phyloP scores from a whole-genome alignment of 2,888 invertebrate species.

The Hydrotaea diabolus region DNA sequence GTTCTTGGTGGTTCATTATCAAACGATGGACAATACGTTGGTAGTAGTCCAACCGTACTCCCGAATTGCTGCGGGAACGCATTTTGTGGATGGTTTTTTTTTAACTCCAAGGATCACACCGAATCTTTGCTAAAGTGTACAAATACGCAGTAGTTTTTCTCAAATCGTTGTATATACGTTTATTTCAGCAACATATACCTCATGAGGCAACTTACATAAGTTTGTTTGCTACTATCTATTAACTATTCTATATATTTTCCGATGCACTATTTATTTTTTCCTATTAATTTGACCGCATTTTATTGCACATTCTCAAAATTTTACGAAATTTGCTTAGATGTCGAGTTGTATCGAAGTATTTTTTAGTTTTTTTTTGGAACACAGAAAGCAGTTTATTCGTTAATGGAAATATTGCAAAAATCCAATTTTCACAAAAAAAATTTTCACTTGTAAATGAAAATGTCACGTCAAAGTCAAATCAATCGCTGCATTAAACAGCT shows the following conservation, averaged over 20 bases:
- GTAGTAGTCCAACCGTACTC: conserved; percentile 97
- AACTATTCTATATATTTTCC: neutral
- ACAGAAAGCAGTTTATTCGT: too few relatives aligned
- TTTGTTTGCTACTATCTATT: neutral
- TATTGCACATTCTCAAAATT: conserved; percentile 14
- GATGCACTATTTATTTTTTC: neutral
- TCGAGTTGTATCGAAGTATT: too few relatives aligned
- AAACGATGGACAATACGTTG: conserved; percentile 96
- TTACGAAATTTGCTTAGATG: neutral
- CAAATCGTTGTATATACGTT: neutral
- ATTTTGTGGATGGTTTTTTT: conserved; percentile 82
- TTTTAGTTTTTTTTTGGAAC: too few relatives aligned
- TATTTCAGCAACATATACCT: neutral
- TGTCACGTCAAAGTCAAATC: conserved; percentile 80
- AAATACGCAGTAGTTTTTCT: neutral
- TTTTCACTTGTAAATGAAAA: conserved; percentile 67
- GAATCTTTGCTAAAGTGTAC: neutral
- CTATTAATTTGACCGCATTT: neutral
- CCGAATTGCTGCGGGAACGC: conserved; percentile 94
- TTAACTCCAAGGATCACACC: neutral
- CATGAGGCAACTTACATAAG: conserved; percentile 65
- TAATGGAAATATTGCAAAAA: neutral
- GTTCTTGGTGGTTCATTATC: conserved; percentile 96
- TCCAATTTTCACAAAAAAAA: conserved; percentile 26
- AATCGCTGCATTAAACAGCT: conserved; percentile 70